Evolutionary conservation across 2,888 invertebrate genomes (phyloP).

Genomic region (Octodonta nipae): DNA sequence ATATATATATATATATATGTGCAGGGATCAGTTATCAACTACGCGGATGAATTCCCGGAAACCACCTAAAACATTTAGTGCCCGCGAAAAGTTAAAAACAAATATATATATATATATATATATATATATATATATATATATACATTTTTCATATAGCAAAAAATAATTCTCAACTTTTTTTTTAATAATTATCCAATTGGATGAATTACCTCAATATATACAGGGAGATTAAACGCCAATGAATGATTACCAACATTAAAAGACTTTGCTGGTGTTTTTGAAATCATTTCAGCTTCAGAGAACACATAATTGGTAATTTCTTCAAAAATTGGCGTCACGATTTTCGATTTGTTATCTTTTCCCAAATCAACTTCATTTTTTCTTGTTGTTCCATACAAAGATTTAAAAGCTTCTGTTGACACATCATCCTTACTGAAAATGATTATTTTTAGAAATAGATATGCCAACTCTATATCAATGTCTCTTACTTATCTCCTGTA

Average conservation of each 20-base stretch:
- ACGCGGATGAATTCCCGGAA: too few species aligned
- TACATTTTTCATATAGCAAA: too few species aligned
- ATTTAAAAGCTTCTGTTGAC: slow-evolving; percentile 56
- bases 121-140: too few species aligned
- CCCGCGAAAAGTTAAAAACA: too few species aligned
- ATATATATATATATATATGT: too few species aligned
- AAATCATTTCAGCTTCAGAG: slow-evolving; percentile 49
- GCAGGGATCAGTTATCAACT: too few species aligned
- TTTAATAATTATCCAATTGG: neutral
- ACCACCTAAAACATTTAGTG: too few species aligned
- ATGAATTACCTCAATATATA: slow-evolving; percentile 55
- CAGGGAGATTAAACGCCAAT: slow-evolving; percentile 56
- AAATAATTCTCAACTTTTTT: neutral
- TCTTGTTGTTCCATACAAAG: slow-evolving; percentile 58
- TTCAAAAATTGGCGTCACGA: slow-evolving; percentile 57
- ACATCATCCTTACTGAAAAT: slow-evolving; percentile 58
- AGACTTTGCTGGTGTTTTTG: slow-evolving; percentile 45
- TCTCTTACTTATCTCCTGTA: slow-evolving; percentile 63
- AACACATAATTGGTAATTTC: slow-evolving; percentile 59
- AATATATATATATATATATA: too few species aligned
- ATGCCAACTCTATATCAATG: slow-evolving; percentile 2
- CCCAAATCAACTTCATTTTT: slow-evolving; percentile 39
- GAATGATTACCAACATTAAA: slow-evolving; percentile 52
- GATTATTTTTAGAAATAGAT: neutral
- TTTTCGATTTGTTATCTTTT: slow-evolving; percentile 22